Base-by-base conservation (phyloP, 2,113 vertebrate species). In the Phrynosoma platyrhinos region DNA sequence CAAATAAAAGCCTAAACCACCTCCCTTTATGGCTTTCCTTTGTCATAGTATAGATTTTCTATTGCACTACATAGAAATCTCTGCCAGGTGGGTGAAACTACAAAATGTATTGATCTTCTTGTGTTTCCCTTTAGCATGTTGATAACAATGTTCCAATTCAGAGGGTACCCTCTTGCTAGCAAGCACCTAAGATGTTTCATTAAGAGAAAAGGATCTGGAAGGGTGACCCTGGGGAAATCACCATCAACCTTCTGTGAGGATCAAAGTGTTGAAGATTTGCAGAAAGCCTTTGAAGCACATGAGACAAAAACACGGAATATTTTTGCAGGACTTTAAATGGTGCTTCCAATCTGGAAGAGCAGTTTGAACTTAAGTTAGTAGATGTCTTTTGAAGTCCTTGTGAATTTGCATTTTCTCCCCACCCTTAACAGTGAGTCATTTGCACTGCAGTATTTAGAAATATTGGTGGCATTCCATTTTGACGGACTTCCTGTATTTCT, bases 301-400 rank as follows among this genome's bases (percentile, higher is more conserved):
- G 84, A 40, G 42, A 77, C 52, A 27, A 40, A 30, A 72, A 84
- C 36, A n/a, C 9, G 32, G 66, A 72, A 25, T 62, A 84, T 64
- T 84, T 25, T 84, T 79, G 53, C 36, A 76, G 14, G 6, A 55
- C 12, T 85, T 62, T 91, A 53, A 0, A 40, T 86, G 52, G 83
- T 77, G 20, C 87, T 90, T 92, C 78, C 77, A n/a, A 5, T 89
- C 5, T 42, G 69, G 30, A 84, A 20, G 27, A 91, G 13, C 4
- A 62, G 6, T 88, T 42, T 74, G 82, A 89, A 20, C 76, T 69
- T 85, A 80, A 55, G 20, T 52, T 76, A 25, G 3, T 27, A 84
- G 71, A 64, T 55, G 2, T 30, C 75, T 83, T 76, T 82, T 80
- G 66, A 81, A 72, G 66, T 87, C 36, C 68, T 71, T 71, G 30